Evolutionary conservation across 2,888 invertebrate genomes (phyloP).

Genomic region (Drosophila recens): DNA sequence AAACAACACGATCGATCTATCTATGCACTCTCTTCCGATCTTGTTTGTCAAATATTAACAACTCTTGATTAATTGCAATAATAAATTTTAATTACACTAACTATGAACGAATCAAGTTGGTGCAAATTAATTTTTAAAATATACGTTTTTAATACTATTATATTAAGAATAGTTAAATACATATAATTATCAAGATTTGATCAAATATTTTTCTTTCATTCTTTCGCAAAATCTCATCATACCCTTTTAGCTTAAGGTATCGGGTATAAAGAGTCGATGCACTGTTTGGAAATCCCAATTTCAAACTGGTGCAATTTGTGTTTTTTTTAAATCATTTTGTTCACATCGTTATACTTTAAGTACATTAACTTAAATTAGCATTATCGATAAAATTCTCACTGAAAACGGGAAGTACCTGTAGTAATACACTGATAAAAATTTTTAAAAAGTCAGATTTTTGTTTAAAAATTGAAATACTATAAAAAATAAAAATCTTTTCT

Average conservation of each 20-base stretch:
- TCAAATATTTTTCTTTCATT: background rate
- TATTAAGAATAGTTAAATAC: too few relatives aligned
- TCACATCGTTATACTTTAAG: background rate
- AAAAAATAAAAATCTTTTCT: too few relatives aligned
- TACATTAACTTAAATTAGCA: constrained; percentile 9
- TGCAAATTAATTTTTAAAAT: too few relatives aligned
- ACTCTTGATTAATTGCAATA: background rate
- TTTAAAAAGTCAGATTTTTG: background rate
- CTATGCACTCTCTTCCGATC: background rate
- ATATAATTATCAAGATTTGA: too few relatives aligned
- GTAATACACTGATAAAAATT: background rate
- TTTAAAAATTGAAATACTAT: background rate
- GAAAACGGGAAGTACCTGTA: constrained; percentile 19
- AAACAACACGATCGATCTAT: constrained; percentile 17
- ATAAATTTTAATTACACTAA: background rate
- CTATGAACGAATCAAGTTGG: background rate
- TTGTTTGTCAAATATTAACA: background rate
- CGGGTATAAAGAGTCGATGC: constrained; percentile 17
- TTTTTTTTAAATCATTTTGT: background rate
- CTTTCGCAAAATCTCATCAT: background rate
- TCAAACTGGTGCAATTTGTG: constrained; percentile 6
- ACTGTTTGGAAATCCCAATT: constrained; percentile 10
- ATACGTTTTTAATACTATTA: too few relatives aligned
- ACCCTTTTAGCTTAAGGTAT: background rate
- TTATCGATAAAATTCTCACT: constrained; percentile 15